Evolutionary conservation across 2,888 invertebrate species (phyloP).

Genomic region (Agriotes lineatus): DNA sequence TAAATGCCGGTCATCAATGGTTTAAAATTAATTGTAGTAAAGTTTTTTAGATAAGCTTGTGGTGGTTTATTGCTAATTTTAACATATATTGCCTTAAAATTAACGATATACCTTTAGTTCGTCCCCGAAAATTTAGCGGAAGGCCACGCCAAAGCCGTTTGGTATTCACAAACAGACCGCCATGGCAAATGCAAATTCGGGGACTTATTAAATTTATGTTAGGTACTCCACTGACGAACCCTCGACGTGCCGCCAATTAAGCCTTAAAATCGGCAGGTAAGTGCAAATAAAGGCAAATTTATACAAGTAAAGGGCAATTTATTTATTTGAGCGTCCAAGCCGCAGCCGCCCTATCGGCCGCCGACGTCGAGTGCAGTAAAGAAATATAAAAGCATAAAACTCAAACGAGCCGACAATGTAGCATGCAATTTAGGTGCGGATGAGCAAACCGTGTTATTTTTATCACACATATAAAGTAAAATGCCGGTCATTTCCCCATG

Average conservation of each 20-base stretch:
- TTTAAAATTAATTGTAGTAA: too few species aligned
- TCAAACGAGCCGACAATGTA: slow-evolving; percentile 48
- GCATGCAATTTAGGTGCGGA: slow-evolving; percentile 47
- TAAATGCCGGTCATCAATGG: too few species aligned
- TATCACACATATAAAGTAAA: slow-evolving; percentile 48
- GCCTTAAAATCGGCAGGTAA: slow-evolving; percentile 17
- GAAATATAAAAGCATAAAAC: slow-evolving; percentile 41
- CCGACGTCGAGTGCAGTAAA: slow-evolving; percentile 29
- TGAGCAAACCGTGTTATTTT: slow-evolving; percentile 49
- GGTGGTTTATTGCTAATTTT: too few species aligned
- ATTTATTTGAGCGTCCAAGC: slow-evolving; percentile 17
- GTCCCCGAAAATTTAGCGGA: too few species aligned
- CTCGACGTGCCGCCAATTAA: slow-evolving; percentile 11
- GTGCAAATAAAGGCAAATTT: slow-evolving; percentile 22
- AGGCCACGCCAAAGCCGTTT: too few species aligned
- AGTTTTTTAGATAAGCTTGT: too few species aligned
- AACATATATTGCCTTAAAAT: too few species aligned
- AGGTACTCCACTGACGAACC: background rate
- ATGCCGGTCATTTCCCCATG: slow-evolving; percentile 46
- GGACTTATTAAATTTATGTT: slow-evolving; percentile 27
- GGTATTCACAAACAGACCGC: slow-evolving; percentile 5
- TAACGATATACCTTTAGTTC: too few species aligned
- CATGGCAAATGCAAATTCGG: slow-evolving; percentile 19
- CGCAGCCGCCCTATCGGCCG: background rate
- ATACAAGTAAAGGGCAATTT: slow-evolving; percentile 14